Evolutionary conservation across 2,113 vertebrate species (phyloP).

Genomic region (Tonatia bakeri): DNA sequence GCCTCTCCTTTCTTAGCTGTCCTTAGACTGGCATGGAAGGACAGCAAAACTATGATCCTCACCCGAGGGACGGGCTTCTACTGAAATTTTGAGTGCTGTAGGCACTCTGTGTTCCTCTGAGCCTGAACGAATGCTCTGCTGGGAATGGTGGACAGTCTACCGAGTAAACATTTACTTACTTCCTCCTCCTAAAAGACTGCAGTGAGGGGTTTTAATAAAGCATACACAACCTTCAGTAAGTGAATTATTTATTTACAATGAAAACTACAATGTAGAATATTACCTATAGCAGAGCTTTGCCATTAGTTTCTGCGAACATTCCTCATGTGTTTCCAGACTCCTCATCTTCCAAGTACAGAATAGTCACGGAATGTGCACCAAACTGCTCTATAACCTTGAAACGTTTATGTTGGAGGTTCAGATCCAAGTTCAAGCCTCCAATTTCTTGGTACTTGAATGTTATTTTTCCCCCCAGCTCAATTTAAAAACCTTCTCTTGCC

Average conservation of each 20-base stretch:
- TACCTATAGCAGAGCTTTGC: not conserved
- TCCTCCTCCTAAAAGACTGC: not conserved
- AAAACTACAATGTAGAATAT: not conserved
- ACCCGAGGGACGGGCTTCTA: not conserved
- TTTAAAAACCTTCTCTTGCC: not conserved
- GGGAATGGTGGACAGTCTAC: constrained; percentile 1
- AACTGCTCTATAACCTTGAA: not conserved
- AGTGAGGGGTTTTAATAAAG: constrained; percentile 35
- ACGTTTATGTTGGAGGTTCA: not conserved
- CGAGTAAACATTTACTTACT: not conserved
- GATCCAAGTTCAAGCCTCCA: not conserved
- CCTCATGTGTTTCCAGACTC: not conserved
- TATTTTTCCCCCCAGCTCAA: not conserved
- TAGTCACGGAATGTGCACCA: not conserved
- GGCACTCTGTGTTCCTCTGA: not conserved
- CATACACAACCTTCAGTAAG: not conserved
- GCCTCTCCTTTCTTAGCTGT: not conserved
- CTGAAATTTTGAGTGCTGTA: not conserved
- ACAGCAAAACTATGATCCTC: not conserved
- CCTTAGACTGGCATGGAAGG: not conserved
- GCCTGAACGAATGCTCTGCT: constrained; percentile 1
- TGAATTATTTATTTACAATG: constrained; percentile 18
- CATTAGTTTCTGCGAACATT: not conserved
- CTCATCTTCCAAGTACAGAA: not conserved
- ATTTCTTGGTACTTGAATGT: not conserved